Base-by-base conservation (phyloP, 1,140 invertebrate species). In the Zaprionus ghesquierei region DNA sequence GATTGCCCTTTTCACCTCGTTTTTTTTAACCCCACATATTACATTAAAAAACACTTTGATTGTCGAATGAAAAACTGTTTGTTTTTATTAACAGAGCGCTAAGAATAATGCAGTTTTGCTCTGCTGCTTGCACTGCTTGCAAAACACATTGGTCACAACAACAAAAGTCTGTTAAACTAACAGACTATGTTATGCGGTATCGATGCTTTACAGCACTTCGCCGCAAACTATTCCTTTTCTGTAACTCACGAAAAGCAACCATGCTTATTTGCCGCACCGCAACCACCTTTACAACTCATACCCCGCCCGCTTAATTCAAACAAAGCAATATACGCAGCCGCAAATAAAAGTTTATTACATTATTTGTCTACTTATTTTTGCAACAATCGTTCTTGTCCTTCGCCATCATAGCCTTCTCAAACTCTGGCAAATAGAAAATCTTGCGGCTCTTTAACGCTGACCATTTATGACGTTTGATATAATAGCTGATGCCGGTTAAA, bases 401-500 rank as follows among this genome's bases (percentile, higher is more conserved):
- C n/a, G 10, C 6, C 20, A 6, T 41, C 68, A 25, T 23, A 8
- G 27, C 18, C 29, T 23, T 33, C 12, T 70, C 54, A 22, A 75
- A 9, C 25, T 90, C 89, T n/a, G 96, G 96, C 81, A 95, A 94
- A 92, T 94, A 97, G 70, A 95, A 94, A 86, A 98, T 92, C 93
- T 98, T 98, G 82, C 97, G 95, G 46, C 93, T 94, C 92, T 99
- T 98, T 25, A 98, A 49, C n/a, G 94, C 90, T 5, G 94, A 92
- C 96, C 97, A 99, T 93, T 96, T 97, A 91, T 96, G 95, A 80
- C 95, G 94, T 93, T 98, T 98, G 82, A 95, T 93, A 92, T 97
- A 98, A 89, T 95, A 96, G 4, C 93, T 54, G 1, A 96, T 80
- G 9, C 77, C 93, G 9, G 82, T 76, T 0, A 95, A 81, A 33